Evolutionary conservation across 2,888 invertebrate species (phyloP).

Genomic region (Stictocephala bisonia): DNA sequence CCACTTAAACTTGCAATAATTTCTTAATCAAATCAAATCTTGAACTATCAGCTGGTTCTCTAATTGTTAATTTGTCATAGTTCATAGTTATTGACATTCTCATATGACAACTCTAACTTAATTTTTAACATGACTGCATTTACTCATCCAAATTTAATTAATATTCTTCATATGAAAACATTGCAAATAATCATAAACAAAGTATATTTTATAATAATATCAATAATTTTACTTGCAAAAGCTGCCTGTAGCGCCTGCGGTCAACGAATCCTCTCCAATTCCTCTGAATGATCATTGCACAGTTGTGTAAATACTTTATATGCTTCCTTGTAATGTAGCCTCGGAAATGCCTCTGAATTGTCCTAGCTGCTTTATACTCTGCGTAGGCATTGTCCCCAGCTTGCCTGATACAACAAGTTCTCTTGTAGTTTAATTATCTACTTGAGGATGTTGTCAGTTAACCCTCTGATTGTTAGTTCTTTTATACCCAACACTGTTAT

Average conservation of each 20-base stretch:
- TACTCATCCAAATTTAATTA: no score
- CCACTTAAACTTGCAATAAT: no score
- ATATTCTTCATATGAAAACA: not conserved
- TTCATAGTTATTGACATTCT: no score
- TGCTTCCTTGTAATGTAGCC: conserved; percentile 42
- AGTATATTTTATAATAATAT: not conserved
- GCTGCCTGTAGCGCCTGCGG: conserved; percentile 13
- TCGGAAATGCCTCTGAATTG: conserved; percentile 39
- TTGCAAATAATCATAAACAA: not conserved
- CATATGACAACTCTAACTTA: no score
- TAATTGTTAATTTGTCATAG: no score
- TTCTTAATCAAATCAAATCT: no score
- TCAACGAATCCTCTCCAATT: conserved; percentile 41
- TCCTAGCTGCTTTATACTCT: conserved; percentile 38
- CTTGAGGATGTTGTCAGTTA: no score
- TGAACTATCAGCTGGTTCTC: no score
- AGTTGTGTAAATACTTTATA: conserved; percentile 23
- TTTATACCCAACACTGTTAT: not conserved
- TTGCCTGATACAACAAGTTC: not conserved
- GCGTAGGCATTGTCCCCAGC: conserved; percentile 25
- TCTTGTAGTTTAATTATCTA: not conserved
- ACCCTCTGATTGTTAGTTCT: no score
- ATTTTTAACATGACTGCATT: no score
- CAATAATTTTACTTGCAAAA: conserved; percentile 19
- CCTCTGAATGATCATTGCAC: conserved; percentile 38